Evolutionary conservation across 2,113 vertebrate genomes (phyloP).

Genomic region (Origma solitaria): DNA sequence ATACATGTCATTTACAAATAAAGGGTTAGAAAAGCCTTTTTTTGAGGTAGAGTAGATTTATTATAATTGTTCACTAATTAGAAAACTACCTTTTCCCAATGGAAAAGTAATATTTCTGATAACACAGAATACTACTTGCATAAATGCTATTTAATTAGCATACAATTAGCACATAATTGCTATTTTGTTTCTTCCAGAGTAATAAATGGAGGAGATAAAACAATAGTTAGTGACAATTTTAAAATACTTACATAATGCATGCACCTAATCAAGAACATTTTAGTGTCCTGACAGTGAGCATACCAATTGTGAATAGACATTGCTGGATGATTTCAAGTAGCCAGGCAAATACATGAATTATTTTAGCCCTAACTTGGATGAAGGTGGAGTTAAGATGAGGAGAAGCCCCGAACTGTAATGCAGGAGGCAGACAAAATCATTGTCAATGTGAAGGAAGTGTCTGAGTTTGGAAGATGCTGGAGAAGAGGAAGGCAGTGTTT

Average conservation of each 20-base stretch:
- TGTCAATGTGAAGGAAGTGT: background rate
- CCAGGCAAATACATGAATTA: background rate
- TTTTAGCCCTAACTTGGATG: background rate
- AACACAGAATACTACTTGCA: background rate
- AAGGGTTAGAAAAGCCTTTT: background rate
- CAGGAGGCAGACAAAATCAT: background rate
- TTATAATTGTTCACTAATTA: background rate
- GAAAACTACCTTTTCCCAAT: background rate
- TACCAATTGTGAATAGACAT: background rate
- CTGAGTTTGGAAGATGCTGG: background rate
- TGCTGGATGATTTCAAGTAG: background rate
- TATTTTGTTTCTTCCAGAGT: constrained; percentile 12
- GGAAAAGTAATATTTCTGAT: background rate
- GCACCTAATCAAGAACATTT: background rate
- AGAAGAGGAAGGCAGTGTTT: background rate
- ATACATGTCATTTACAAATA: background rate
- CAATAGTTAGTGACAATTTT: constrained; percentile 3
- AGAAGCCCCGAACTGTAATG: background rate
- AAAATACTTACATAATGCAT: background rate
- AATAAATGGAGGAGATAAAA: constrained; percentile 10
- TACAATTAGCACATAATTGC: background rate
- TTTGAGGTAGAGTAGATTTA: background rate
- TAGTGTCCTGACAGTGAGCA: background rate
- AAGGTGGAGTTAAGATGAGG: background rate
- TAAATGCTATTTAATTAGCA: constrained; percentile 2